phyloP scores from a whole-genome alignment of 2,113 vertebrate species.

The Microtus montanus region DNA sequence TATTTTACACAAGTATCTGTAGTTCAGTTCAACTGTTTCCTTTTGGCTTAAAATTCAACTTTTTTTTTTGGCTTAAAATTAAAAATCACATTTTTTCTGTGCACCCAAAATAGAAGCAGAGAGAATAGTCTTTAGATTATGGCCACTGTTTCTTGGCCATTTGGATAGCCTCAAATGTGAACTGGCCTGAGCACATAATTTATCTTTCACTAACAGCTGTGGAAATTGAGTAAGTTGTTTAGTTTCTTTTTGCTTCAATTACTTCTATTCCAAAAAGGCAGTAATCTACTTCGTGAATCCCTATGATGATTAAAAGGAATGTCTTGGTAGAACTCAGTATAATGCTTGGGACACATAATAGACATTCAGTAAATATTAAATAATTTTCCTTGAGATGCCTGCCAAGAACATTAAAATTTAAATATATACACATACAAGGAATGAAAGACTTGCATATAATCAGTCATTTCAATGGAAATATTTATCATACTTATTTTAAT shows the following conservation, averaged over 20 bases:
- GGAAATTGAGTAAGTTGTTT: neutral
- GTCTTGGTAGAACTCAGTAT: neutral
- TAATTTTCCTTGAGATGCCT: neutral
- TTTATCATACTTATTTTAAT: neutral
- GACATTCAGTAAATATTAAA: neutral
- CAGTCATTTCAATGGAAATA: neutral
- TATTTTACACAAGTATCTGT: neutral
- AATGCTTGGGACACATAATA: neutral
- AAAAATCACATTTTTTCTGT: neutral
- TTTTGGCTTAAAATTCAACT: neutral
- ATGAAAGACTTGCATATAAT: conserved; percentile 8
- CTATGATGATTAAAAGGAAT: neutral
- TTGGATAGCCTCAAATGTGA: neutral
- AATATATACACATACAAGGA: neutral
- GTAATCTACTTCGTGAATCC: neutral
- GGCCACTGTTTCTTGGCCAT: neutral
- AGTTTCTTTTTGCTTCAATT: neutral
- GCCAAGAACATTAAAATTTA: neutral
- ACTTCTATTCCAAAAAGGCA: neutral
- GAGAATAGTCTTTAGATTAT: neutral
- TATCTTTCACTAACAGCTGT: neutral
- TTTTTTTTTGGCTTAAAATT: neutral
- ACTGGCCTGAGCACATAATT: neutral
- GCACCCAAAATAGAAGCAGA: neutral
- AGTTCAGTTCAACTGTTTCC: neutral